These are phyloP conservation scores for Gobionotothen gibberifrons DNA, from an alignment of 2,797 vertebrate genomes.

Conservation along the genomic window DNA sequence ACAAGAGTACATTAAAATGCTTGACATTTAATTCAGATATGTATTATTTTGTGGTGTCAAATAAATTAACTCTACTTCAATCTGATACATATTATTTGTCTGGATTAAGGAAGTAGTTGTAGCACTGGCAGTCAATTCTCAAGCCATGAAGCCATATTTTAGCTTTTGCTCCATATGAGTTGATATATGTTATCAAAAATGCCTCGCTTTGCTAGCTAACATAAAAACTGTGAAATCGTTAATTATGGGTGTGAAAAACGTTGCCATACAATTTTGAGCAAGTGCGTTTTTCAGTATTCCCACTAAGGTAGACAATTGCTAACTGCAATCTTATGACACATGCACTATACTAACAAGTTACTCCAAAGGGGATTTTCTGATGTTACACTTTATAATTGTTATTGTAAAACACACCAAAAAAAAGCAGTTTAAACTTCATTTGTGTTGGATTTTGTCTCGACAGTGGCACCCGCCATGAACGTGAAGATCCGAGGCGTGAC, in stretches of 20 bases:
- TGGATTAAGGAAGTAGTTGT: not conserved
- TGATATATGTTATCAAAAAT: not conserved
- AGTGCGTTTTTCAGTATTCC: not conserved
- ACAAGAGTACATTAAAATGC: not conserved
- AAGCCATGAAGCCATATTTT: not conserved
- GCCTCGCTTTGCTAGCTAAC: not conserved
- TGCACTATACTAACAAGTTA: not conserved
- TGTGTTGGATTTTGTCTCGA: constrained; percentile 38
- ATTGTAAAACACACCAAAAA: not conserved
- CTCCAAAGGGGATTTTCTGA: too few species aligned
- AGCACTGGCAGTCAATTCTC: not conserved
- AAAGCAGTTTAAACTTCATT: not conserved
- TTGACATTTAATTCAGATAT: not conserved
- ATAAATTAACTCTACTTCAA: too few species aligned
- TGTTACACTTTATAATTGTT: not conserved
- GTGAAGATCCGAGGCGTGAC: constrained; percentile 88
- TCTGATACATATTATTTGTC: too few species aligned
- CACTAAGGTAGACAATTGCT: not conserved
- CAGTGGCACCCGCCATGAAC: constrained; percentile 93
- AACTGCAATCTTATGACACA: not conserved
- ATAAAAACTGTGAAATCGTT: not conserved
- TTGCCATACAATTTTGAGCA: not conserved
- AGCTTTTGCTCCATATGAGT: not conserved
- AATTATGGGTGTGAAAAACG: not conserved
- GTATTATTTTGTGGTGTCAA: not conserved